A percentile compares a stretch with the other conserved stretches of the same genome.
These are phyloP conservation scores for Anoplophora glabripennis DNA, from an alignment of 1,140 invertebrate species.

Conservation along the genomic window DNA sequence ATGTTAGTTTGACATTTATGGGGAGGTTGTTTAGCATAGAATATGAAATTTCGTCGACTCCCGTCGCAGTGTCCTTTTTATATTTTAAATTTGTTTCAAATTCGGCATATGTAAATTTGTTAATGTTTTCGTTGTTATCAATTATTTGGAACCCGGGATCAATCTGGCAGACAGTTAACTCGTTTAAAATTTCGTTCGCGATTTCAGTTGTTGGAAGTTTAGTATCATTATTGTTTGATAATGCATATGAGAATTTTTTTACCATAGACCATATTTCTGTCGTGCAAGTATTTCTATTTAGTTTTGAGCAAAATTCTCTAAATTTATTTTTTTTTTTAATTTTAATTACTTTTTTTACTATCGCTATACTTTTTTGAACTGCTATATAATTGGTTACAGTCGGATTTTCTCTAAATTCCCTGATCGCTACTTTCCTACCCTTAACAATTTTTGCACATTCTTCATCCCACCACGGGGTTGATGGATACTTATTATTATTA, in stretches of 20 bases:
- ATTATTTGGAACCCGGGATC: neutral
- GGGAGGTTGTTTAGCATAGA: constrained; percentile 7
- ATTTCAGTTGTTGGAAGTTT: neutral
- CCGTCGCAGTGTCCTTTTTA: constrained; percentile 4
- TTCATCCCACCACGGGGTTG: too few relatives aligned
- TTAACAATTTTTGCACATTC: too few relatives aligned
- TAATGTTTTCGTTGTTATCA: neutral
- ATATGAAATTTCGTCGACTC: constrained; percentile 6
- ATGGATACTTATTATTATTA: too few relatives aligned
- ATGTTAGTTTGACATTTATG: neutral
- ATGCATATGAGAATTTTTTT: neutral
- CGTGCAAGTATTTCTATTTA: neutral
- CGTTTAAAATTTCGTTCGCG: neutral
- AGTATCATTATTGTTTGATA: neutral
- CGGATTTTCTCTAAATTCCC: too few relatives aligned
- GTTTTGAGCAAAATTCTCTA: neutral
- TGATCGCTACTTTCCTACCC: too few relatives aligned
- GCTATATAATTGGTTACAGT: too few relatives aligned
- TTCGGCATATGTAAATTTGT: neutral
- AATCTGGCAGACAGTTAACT: neutral
- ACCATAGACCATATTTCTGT: neutral
- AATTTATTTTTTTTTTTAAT: neutral
- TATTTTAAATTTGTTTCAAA: neutral
- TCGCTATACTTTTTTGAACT: too few relatives aligned
- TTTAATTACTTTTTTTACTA: too few relatives aligned